phyloP scores from a whole-genome alignment of 2,797 vertebrate species.

The Molossus molossus region DNA sequence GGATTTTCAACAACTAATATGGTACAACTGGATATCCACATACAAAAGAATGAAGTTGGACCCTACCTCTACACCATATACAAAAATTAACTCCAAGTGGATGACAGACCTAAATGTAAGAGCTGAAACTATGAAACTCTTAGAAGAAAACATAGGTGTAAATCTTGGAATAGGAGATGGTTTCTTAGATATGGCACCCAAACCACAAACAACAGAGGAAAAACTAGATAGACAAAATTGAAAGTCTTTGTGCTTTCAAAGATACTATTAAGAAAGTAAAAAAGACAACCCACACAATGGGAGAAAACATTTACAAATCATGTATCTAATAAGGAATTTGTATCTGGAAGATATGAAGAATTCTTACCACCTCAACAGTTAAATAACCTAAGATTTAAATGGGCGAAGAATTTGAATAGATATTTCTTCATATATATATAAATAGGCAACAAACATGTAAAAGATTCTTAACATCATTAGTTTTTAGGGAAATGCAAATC shows the following conservation, averaged over 20 bases:
- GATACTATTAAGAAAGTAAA: neutral
- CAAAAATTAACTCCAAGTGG: conserved; percentile 48
- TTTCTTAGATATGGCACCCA: neutral
- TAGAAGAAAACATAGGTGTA: neutral
- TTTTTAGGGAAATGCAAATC: conserved; percentile 16
- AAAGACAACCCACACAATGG: neutral
- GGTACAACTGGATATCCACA: neutral
- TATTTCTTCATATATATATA: conserved; percentile 11
- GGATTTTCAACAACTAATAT: conserved; percentile 20
- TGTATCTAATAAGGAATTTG: neutral
- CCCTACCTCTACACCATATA: neutral
- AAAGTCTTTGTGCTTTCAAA: neutral
- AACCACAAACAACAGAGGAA: conserved; percentile 8
- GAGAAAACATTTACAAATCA: conserved; percentile 34
- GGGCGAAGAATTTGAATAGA: neutral
- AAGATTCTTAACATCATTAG: neutral
- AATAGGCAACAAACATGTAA: neutral
- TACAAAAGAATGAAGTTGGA: neutral
- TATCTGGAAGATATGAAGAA: conserved; percentile 7
- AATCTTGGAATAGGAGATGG: neutral
- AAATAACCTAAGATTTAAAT: conserved; percentile 33
- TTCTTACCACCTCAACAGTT: neutral
- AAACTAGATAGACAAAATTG: conserved; percentile 23
- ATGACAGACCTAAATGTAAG: conserved; percentile 16
- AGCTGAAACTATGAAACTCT: neutral